Base-by-base conservation (phyloP, 2,888 invertebrate genomes). In the Nasonovia ribisnigri region DNA sequence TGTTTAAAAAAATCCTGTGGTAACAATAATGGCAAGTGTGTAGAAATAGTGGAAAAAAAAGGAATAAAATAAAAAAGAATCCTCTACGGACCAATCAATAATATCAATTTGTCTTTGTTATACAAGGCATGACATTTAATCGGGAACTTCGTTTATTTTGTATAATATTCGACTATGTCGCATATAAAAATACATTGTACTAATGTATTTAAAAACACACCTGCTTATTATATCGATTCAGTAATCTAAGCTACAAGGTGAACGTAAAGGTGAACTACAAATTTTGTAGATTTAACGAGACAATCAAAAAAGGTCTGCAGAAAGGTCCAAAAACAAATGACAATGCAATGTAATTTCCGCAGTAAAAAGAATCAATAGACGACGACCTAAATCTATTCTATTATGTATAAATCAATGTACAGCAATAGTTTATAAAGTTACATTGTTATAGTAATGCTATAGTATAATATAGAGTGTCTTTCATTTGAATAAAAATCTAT, bases 271-370 rank as follows among this genome's bases (percentile, higher is more conserved):
- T 5, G 1, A 20, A 20, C 20, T 36, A 2, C 6, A 20, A 3
- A 77, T 77, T 36, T 36, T 6, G 11, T 77, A 6, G 36, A 20
- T 77, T 77, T 36, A 77, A 36, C 36, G 20, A 77, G 16, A 77
- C 20, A 54, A 88, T 88, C 54, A 29, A 29, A 43, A 89, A 89
- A 89, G 89, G 60, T 60, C 43, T 26, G 43, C 54, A 42, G 88
- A 60, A 46, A 60, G 29, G 20, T 89, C 16, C 29, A 60, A 43
- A 43, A 20, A n/a, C 29, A 60, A 60, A 60, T 42, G n/a, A 60
- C 57, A 60, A 43, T 60, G 60, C 10, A 43, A 60, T 43, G n/a
- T 43, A 43, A 60, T 60, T 46, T 57, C 43, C 29, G 3, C 10
- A 60, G 54, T 20, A 60, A 29, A 88, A 88, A 88, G 16, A 43